A percentile compares a stretch with the other conserved stretches of the same genome.
phyloP scores from a whole-genome alignment of 2,797 vertebrate species.

The Momotus momota region DNA sequence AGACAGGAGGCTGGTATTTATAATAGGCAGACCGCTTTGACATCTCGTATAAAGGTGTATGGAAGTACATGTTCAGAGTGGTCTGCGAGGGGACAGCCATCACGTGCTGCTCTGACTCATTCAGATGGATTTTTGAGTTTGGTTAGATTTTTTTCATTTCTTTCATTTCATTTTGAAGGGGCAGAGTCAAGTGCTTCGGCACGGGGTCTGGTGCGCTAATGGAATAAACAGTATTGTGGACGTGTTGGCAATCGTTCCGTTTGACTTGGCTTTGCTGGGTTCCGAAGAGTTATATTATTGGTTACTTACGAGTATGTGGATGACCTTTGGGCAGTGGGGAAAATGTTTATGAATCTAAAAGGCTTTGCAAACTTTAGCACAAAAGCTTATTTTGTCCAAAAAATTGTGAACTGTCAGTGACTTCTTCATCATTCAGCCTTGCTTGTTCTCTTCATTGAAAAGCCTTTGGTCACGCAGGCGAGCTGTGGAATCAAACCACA shows the following conservation, averaged over 20 bases:
- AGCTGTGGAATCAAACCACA: background rate
- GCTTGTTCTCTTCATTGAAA: slow-evolving; percentile 10
- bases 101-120: slow-evolving; percentile 37
- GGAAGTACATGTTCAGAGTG: background rate
- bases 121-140: slow-evolving; percentile 29
- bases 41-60: background rate
- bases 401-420: slow-evolving; percentile 50
- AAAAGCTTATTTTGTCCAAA: slow-evolving; percentile 58
- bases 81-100: slow-evolving; percentile 9
- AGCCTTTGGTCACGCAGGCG: background rate
- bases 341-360: slow-evolving; percentile 69
- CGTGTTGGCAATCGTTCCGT: slow-evolving; percentile 44
- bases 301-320: slow-evolving; percentile 59
- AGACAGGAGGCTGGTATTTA: slow-evolving; percentile 25
- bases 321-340: slow-evolving; percentile 55
- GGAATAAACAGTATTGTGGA: slow-evolving; percentile 62
- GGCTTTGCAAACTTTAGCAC: slow-evolving; percentile 16
- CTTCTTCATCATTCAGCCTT: slow-evolving; percentile 32
- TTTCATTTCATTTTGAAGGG: slow-evolving; percentile 33
- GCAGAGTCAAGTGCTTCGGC: slow-evolving; percentile 38
- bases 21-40: slow-evolving; percentile 8
- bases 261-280: slow-evolving; percentile 51
- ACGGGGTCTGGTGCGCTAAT: slow-evolving; percentile 6
- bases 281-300: slow-evolving; percentile 56
- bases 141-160: background rate